Conservation (phyloP, 2,113 vertebrate species). For the Tragelaphus scriptus region DNA sequence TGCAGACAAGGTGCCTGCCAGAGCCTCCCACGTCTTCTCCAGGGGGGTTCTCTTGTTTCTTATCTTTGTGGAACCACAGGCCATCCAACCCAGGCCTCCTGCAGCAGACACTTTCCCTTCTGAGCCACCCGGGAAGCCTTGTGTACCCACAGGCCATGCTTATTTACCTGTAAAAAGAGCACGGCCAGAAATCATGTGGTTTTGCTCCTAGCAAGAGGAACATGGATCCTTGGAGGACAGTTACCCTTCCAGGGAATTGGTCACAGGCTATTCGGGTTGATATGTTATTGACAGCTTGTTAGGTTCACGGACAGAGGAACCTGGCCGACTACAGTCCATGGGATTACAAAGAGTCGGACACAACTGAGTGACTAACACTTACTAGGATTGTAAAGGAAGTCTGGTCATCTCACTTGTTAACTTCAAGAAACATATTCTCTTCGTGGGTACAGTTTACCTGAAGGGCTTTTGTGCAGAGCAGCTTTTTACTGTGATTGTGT, state of each 20-base stretch:
- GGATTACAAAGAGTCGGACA: not conserved
- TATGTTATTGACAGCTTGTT: not conserved
- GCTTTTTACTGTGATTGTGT: not conserved
- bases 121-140: not conserved
- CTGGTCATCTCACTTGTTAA: not conserved
- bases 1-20: fast-evolving
- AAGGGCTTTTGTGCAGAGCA: not conserved
- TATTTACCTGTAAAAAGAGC: not conserved
- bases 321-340: not conserved
- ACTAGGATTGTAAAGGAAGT: not conserved
- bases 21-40: not conserved
- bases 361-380: not conserved
- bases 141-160: not conserved
- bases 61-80: not conserved
- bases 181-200: fast-evolving
- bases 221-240: not conserved
- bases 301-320: not conserved
- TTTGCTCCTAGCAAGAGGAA: not conserved
- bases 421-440: not conserved
- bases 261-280: not conserved
- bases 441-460: not conserved
- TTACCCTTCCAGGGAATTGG: not conserved
- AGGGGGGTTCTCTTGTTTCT: not conserved
- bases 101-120: not conserved
- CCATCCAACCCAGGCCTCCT: not conserved